Conservation (phyloP, 2,797 vertebrate species). For the Anguilla anguilla region DNA sequence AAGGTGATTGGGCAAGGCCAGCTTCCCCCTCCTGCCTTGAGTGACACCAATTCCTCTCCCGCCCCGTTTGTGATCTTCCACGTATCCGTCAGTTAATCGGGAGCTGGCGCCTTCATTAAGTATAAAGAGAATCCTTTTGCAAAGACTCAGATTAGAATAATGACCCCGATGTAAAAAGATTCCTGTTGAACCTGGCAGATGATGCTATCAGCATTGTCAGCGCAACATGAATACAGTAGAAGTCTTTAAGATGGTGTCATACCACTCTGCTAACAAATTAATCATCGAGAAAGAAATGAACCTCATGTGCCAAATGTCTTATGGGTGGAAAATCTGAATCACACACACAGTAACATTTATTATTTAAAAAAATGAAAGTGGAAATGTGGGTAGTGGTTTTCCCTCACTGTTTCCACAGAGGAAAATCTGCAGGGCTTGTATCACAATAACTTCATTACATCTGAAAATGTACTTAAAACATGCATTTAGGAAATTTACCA, state of each 20-base stretch:
- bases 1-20: constrained; percentile 3
- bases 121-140: constrained; percentile 3
- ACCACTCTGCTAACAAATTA: constrained; percentile 46
- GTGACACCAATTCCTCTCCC: neutral
- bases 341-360: constrained; percentile 59
- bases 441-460: constrained; percentile 47
- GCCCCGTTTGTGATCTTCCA: neutral
- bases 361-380: constrained; percentile 53
- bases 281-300: constrained; percentile 51
- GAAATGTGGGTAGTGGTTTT: constrained; percentile 66
- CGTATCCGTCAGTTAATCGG: neutral
- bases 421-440: constrained; percentile 56
- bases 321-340: constrained; percentile 72
- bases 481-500: constrained; percentile 1
- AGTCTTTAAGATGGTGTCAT: constrained; percentile 39
- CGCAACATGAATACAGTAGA: constrained; percentile 20
- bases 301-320: constrained; percentile 51
- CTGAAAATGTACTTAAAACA: constrained; percentile 35
- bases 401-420: constrained; percentile 72
- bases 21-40: neutral
- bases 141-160: constrained; percentile 11
- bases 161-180: constrained; percentile 5
- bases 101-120: neutral
- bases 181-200: constrained; percentile 21
- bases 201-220: constrained; percentile 12